These are phyloP conservation scores for Diplodus sargus DNA, from an alignment of 2,797 vertebrate species.

Conservation along the genomic window DNA sequence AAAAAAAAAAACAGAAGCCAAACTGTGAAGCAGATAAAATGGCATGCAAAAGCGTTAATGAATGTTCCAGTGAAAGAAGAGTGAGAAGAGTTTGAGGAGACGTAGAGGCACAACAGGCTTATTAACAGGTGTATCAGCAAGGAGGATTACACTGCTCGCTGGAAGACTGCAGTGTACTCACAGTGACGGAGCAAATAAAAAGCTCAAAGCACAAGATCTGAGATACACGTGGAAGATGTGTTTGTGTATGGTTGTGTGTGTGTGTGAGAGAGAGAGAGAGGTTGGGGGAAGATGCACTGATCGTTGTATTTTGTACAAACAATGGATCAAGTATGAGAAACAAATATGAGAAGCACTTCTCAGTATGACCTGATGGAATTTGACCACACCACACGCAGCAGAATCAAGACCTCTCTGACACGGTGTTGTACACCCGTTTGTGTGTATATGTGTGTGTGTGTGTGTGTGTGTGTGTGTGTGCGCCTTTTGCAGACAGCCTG, in stretches of 20 bases:
- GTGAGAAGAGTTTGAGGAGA: constrained; percentile 50
- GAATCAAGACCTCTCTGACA: too few relatives aligned
- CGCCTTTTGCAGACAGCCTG: too few relatives aligned
- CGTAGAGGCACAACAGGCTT: constrained; percentile 55
- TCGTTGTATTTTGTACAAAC: neutral
- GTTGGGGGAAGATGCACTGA: neutral
- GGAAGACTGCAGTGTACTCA: constrained; percentile 59
- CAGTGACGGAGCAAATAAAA: constrained; percentile 68
- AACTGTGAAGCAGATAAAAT: constrained; percentile 19
- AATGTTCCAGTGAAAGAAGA: constrained; percentile 13
- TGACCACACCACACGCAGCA: neutral
- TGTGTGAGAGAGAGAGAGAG: neutral
- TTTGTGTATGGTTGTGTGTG: neutral
- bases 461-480: too few relatives aligned
- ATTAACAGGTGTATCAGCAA: constrained; percentile 68
- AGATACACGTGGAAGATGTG: constrained; percentile 17
- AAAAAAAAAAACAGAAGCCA: too few relatives aligned
- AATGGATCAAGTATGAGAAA: neutral
- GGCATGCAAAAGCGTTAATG: constrained; percentile 13
- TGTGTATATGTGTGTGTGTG: too few relatives aligned
- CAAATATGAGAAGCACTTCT: neutral
- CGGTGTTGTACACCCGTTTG: too few relatives aligned
- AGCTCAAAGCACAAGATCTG: constrained; percentile 56
- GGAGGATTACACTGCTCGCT: constrained; percentile 64
- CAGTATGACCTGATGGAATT: neutral